These are phyloP conservation scores for Nephrocerus scutellatus DNA, from an alignment of 2,888 invertebrate species.

Conservation along the genomic window DNA sequence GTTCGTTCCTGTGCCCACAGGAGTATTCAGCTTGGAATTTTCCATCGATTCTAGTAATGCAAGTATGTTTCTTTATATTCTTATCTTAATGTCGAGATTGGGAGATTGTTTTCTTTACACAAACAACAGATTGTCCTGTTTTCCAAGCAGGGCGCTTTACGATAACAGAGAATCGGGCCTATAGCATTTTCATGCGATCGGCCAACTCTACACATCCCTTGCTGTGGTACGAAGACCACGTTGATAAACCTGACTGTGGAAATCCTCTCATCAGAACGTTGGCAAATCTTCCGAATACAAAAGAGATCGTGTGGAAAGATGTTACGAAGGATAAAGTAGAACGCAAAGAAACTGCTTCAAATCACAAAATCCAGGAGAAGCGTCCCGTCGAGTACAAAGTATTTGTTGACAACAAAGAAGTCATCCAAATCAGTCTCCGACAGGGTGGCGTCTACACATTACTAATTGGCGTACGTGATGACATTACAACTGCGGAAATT, in stretches of 20 bases:
- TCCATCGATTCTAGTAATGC: constrained; percentile 18
- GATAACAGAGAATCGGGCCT: constrained; percentile 28
- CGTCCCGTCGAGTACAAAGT: constrained; percentile 28
- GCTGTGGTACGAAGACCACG: constrained; percentile 33
- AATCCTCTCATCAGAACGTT: constrained; percentile 32
- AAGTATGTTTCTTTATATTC: constrained; percentile 24
- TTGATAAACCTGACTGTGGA: constrained; percentile 37
- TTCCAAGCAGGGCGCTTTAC: constrained; percentile 22
- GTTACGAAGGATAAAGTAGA: constrained; percentile 15
- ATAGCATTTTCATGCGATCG: constrained; percentile 28
- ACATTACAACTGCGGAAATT: no score
- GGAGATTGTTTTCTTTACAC: background rate
- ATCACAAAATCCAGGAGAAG: constrained; percentile 28
- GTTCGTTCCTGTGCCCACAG: constrained; percentile 25
- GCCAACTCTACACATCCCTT: constrained; percentile 14
- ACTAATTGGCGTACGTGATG: no score
- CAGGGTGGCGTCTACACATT: constrained; percentile 33
- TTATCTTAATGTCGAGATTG: background rate
- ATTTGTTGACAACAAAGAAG: constrained; percentile 19
- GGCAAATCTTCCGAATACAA: constrained; percentile 26
- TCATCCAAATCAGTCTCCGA: constrained; percentile 20
- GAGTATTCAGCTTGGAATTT: constrained; percentile 22
- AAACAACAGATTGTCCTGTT: constrained; percentile 29
- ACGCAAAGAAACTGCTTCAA: constrained; percentile 24
- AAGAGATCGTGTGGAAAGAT: constrained; percentile 29